Evolutionary conservation across 2,797 vertebrate species (phyloP), one percentile per base, ranked within the genome.

Genomic region (Ptychadena robeensis): DNA sequence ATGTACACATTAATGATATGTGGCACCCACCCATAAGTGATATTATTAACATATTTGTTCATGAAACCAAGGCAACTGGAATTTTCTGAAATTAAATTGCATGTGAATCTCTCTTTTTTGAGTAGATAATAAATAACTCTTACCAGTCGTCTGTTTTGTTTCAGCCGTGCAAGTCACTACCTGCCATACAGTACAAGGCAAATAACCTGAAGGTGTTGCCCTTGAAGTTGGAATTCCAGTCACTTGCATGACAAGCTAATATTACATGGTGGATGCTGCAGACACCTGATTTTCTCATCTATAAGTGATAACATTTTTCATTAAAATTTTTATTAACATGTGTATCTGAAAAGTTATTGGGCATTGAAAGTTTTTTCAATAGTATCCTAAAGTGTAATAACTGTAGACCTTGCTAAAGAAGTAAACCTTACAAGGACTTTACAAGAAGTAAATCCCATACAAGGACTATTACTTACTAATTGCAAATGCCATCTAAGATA

Each of bases 221-320:
- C 81, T 88, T 88, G 70, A 86, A 88, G 90, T 87, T 86, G 86
- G 89, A 91, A 93, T 91, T 91, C 89, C 89, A 89, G 31, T 73
- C 64, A 69, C 22, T 89, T 89, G 87, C 87, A 85, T 86, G 89
- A 86, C 0, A 2, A 66, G 84, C 82, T 88, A 87, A 88, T 85
- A 89, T 90, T 89, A 88, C 59, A 73, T 61, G 69, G 73, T 73
- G n/a, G 32, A 79, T 73, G 82, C 38, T 63, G 61, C 27, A 61
- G 73, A 79, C 68, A 61, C 75, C 82, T 83, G 75, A 79, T 79
- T 34, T 63, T 72, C 69, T 59, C 65, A 75, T 61, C 38, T 67
- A 28, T 30, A 38, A 28, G 28, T 28, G 2, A 2, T 37, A n/a
- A 27, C 34, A 66, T 76, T 53, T 40, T 73, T 73, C 15, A 67